Evolutionary conservation across 2,888 invertebrate species (phyloP), one percentile per base, ranked within the genome.

Genomic region (Sericinus montela): DNA sequence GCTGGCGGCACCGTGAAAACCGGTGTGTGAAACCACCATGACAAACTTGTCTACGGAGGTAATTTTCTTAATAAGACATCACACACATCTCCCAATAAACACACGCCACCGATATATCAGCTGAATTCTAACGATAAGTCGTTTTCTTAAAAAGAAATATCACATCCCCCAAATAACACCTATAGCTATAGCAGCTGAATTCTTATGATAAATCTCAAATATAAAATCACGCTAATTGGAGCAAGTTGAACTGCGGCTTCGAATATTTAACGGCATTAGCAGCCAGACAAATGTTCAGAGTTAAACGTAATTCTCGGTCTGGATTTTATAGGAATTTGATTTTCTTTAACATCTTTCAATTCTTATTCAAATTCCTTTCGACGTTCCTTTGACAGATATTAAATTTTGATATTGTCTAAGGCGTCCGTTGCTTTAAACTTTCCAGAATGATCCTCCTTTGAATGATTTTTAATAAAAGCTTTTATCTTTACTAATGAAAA

Each of bases 321-420:
- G 45, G 45, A n/a, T 41, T 42, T 48, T 48, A 32, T 34, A 32
- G 38, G 10, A 16, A 43, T 43, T 43, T 34, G 43, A 48, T 48
- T 48, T 44, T 48, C 43, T 39, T 38, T 44, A 44, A 48, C 44
- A 48, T 38, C 43, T 10, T 11, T 15, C 37, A 15, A 29, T 44
- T 35, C 46, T 40, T 34, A 44, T 44, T 38, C 43, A 48, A 48
- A 48, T 39, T 32, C 32, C 41, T 42, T 38, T 42, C 19, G 23
- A 23, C 14, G 38, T 38, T 37, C 29, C 30, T 32, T 13, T 48
- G 48, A 48, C 37, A 32, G 43, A 14, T 32, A n/a, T 38, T 43
- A 38, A 43, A 48, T 48, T n/a, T 44, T 43, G 38, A 44, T 32
- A 48, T 39, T 48, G 42, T 48, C 38, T 43, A 23, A 16, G 38